Conservation (phyloP, 2,888 invertebrate genomes). For the Xanthia icteritia region DNA sequence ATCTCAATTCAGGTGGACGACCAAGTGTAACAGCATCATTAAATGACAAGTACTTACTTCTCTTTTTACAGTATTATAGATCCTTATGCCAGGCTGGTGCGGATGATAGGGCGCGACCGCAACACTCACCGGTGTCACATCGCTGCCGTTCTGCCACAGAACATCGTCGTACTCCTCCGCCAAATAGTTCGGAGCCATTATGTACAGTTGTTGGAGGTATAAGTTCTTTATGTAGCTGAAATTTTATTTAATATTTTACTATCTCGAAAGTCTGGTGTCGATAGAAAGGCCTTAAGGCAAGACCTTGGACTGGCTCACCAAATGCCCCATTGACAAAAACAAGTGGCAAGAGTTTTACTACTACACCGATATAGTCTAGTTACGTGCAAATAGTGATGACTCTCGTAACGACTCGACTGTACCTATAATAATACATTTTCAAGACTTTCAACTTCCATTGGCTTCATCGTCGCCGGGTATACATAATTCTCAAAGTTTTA, state of each 20-base stretch:
- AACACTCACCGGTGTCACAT: conserved; percentile 91
- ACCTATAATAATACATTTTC: neutral
- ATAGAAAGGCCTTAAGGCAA: neutral
- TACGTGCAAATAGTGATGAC: neutral
- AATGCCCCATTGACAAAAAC: neutral
- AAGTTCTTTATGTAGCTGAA: conserved; percentile 93
- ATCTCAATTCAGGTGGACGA: neutral
- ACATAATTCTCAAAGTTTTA: conserved; percentile 6
- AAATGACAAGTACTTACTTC: conserved; percentile 84
- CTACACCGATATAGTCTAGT: neutral
- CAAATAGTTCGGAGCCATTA: conserved; percentile 95
- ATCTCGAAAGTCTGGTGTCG: neutral
- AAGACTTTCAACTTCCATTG: neutral
- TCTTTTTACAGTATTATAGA: conserved; percentile 91
- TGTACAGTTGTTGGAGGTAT: conserved; percentile 95
- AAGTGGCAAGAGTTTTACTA: neutral
- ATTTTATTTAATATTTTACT: conserved; percentile 35
- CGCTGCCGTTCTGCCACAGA: conserved; percentile 92
- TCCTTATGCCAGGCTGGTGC: conserved; percentile 92
- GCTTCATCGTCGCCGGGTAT: neutral
- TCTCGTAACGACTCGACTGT: neutral
- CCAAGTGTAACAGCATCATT: neutral
- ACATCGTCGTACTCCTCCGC: conserved; percentile 92
- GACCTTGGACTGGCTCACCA: neutral
- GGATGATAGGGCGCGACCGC: conserved; percentile 92